phyloP scores from a whole-genome alignment of 2,888 invertebrate species.

The Lepidochrysops patricia region DNA sequence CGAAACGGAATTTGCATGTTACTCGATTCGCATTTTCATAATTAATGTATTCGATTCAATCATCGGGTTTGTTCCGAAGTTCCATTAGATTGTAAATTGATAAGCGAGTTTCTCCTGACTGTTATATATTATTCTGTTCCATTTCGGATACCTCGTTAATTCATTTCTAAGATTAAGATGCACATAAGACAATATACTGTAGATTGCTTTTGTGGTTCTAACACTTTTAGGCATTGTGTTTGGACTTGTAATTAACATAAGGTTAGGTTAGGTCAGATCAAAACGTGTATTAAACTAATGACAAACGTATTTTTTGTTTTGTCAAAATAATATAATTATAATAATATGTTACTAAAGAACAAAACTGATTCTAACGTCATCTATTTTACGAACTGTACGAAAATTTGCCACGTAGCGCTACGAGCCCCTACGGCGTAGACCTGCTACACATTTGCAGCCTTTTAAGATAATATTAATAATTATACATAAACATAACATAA shows the following conservation, averaged over 20 bases:
- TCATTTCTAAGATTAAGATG: slow-evolving; percentile 2
- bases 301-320: no score
- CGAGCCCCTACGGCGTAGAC: no score
- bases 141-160: neutral
- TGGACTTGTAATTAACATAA: neutral
- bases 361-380: no score
- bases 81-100: slow-evolving; percentile 13
- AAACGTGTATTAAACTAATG: no score
- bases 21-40: slow-evolving; percentile 23
- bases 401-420: no score
- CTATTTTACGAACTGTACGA: no score
- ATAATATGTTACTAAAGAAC: no score
- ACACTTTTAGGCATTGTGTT: neutral
- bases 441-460: no score
- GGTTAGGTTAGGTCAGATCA: no score
- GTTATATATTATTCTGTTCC: neutral
- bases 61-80: slow-evolving; percentile 13
- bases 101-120: slow-evolving; percentile 1
- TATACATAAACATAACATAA: no score
- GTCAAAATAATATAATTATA: no score
- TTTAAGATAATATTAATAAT: no score
- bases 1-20: slow-evolving; percentile 26
- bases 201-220: neutral
- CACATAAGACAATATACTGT: neutral
- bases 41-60: slow-evolving; percentile 22